A percentile compares a stretch with the other conserved stretches of the same genome.
Conservation (phyloP, 2,797 vertebrate genomes). For the Acrocephalus scirpaceus region DNA sequence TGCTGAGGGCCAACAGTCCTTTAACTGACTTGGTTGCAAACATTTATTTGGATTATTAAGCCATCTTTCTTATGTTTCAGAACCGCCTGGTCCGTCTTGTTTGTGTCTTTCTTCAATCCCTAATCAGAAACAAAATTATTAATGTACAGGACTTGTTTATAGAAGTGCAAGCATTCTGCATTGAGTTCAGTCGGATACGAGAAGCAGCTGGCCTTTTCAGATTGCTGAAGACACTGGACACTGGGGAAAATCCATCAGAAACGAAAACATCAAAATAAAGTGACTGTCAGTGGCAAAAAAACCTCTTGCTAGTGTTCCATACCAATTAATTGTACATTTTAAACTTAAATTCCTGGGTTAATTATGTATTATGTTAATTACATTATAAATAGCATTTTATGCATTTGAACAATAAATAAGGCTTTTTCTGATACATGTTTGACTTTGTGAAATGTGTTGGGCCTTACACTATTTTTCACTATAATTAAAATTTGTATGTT, state of each 20-base stretch:
- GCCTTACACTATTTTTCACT: neutral
- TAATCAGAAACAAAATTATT: conserved; percentile 98
- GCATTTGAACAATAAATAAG: conserved; percentile 64
- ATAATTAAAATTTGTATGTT: neutral
- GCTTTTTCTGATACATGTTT: conserved; percentile 16
- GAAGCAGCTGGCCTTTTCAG: conserved; percentile 97
- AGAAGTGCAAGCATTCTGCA: conserved; percentile 98
- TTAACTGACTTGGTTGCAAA: neutral
- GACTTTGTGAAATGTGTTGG: neutral
- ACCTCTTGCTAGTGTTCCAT: neutral
- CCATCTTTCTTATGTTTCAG: conserved; percentile 69
- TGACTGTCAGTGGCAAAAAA: neutral
- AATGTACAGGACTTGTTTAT: conserved; percentile 99
- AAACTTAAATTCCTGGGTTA: conserved; percentile 36
- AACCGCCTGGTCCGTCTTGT: conserved; percentile 97
- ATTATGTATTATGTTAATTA: conserved; percentile 26
- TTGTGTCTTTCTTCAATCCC: conserved; percentile 96
- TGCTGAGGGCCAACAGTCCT: neutral
- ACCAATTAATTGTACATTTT: conserved; percentile 36
- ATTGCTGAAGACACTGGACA: conserved; percentile 95
- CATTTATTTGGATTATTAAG: neutral
- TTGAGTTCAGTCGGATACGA: conserved; percentile 97
- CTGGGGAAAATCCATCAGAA: conserved; percentile 89
- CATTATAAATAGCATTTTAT: conserved; percentile 64
- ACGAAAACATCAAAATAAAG: conserved; percentile 87